Evolutionary conservation across 2,888 invertebrate species (phyloP).

Genomic region (Cryptocephalus moraei): DNA sequence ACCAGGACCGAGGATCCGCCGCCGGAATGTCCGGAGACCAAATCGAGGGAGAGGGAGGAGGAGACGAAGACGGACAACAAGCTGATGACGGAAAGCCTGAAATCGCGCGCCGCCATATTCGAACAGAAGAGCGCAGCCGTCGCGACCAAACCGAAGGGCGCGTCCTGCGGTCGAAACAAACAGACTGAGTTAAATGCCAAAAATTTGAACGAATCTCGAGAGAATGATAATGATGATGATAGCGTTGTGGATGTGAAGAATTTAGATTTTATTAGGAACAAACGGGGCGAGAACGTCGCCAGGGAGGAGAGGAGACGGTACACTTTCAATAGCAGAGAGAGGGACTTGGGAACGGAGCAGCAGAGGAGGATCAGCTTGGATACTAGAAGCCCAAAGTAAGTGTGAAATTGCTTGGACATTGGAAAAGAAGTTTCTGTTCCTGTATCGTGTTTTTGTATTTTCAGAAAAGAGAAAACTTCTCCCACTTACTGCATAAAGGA

Average conservation of each 20-base stretch:
- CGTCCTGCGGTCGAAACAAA: slow-evolving; percentile 8
- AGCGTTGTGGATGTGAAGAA: slow-evolving; percentile 17
- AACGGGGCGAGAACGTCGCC: slow-evolving; percentile 16
- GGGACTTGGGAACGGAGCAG: slow-evolving; percentile 28
- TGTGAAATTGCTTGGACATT: slow-evolving; percentile 1
- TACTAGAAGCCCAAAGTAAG: slow-evolving; percentile 32
- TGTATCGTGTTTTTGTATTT: slow-evolving; percentile 11
- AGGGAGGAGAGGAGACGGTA: slow-evolving; percentile 28
- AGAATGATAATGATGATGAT: slow-evolving; percentile 3
- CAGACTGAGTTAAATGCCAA: slow-evolving; percentile 13
- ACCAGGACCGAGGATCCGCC: slow-evolving; percentile 16
- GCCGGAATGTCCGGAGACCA: not conserved
- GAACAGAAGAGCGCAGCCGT: slow-evolving; percentile 19
- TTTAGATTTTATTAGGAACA: slow-evolving; percentile 22
- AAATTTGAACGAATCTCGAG: slow-evolving; percentile 9
- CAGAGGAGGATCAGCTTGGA: slow-evolving; percentile 33
- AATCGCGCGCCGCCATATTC: slow-evolving; percentile 28
- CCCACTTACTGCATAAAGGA: slow-evolving; percentile 64
- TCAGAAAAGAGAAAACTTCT: slow-evolving; percentile 58
- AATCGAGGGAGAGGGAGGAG: not conserved
- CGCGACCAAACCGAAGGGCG: slow-evolving; percentile 3
- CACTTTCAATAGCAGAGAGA: slow-evolving; percentile 28
- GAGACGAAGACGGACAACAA: slow-evolving; percentile 9
- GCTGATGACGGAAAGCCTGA: slow-evolving; percentile 20
- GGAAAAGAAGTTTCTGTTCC: not conserved